Base-by-base conservation (phyloP, 2,888 invertebrate genomes). In the Eristalis pertinax region DNA sequence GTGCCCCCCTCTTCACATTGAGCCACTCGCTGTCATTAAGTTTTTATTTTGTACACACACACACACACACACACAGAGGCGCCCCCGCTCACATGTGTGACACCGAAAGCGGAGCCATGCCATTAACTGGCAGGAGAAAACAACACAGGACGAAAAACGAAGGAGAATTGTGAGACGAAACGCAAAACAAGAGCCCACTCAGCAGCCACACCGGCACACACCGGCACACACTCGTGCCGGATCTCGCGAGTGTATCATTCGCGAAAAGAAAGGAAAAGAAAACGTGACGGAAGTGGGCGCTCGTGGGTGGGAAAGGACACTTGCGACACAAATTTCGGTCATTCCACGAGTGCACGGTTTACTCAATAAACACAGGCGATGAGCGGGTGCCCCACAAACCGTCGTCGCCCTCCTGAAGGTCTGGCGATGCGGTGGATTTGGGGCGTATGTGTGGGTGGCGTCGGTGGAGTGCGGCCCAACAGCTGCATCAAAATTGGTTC, bases 401-500 rank as follows among this genome's bases (percentile, higher is more conserved):
- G 32, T 5, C 7, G 32, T 1, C 4, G 13, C 41, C 13, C 13
- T 1, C 41, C 41, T 1, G 1, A 1, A 43, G 15, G n/a, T n/a
- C 13, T 43, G 4, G 0, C 41, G n/a, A 1, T 50, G 41, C 72
- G 68, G 67, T 67, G 41, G 78, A 68, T 58, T 58, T 77, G 63
- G 58, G 64, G 77, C 62, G 43, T 76, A 35, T 64, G 50, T n/a
- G 19, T 1, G 32, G 32, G 8, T 8, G 8, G 32, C 8, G 32
- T 8, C 32, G n/a, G 15, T 41, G 58, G 75, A 65, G 38, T 32
- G 77, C 56, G 69, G 64, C 73, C 83, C 58, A 78, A 74, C 84
- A 79, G 84, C 74, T 79, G 79, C 69, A 35, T n/a, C 69, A 50
- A 84, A 84, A 79, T 84, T 74, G 69, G 78, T 79, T 84, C 60